Evolutionary conservation across 1,140 invertebrate species (phyloP).

Genomic region (Halesus radiatus): DNA sequence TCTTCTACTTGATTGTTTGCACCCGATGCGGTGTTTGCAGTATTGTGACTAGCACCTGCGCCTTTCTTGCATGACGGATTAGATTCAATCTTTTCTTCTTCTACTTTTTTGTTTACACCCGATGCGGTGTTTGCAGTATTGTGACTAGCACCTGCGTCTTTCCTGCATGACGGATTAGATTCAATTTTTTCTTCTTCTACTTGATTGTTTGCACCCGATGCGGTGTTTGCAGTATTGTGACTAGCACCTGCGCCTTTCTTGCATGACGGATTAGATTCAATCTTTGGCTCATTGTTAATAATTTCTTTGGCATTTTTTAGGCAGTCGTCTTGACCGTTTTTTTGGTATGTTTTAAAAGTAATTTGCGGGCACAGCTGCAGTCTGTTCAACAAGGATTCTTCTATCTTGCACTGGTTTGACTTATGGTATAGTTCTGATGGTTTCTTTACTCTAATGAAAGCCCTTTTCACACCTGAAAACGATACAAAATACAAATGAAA

Average conservation of each 20-base stretch:
- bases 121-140: background rate
- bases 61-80: constrained; percentile 4
- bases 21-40: background rate
- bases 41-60: background rate
- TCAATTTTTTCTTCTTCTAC: no score
- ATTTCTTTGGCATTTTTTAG: constrained; percentile 18
- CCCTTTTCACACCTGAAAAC: constrained; percentile 37
- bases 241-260: background rate
- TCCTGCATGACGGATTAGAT: background rate
- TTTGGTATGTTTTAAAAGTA: constrained; percentile 42
- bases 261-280: background rate
- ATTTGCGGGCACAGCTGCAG: constrained; percentile 44
- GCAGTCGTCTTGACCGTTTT: background rate
- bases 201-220: background rate
- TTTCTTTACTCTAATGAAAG: constrained; percentile 29
- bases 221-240: background rate
- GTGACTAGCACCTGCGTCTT: background rate
- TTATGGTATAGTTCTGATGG: constrained; percentile 15
- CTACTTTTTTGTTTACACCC: no score
- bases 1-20: constrained; percentile 14
- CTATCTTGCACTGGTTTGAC: background rate
- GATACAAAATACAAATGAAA: constrained; percentile 8
- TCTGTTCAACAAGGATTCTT: constrained; percentile 40
- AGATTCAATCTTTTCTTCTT: background rate
- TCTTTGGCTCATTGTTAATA: constrained; percentile 5